A percentile compares a stretch with the other conserved stretches of the same genome.
Evolutionary conservation across 2,797 vertebrate species (phyloP).

Genomic region (Bryconaethiops microstoma): DNA sequence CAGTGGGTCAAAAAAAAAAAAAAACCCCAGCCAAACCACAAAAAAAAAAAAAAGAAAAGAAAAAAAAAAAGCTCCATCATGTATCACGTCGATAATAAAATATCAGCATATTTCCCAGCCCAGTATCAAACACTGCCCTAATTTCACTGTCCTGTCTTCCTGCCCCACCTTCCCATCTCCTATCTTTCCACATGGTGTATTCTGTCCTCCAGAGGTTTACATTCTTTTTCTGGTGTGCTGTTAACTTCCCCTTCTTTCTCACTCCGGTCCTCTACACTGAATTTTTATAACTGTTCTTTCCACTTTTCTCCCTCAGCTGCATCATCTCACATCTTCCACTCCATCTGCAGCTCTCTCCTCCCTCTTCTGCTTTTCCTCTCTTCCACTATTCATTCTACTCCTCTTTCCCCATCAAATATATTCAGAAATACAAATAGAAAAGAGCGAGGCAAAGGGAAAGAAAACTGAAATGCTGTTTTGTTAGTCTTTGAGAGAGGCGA

Average conservation of each 20-base stretch:
- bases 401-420: not conserved
- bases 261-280: not conserved
- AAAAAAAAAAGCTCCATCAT: too few species aligned
- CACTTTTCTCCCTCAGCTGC: not conserved
- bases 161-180: too few species aligned
- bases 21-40: too few species aligned
- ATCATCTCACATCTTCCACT: not conserved
- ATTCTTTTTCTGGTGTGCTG: not conserved
- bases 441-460: not conserved
- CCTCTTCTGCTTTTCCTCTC: not conserved
- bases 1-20: too few species aligned
- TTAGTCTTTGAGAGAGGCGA: not conserved
- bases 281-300: not conserved
- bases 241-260: not conserved
- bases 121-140: not conserved
- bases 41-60: too few species aligned
- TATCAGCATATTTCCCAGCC: not conserved
- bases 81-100: too few species aligned
- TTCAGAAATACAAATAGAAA: too few species aligned
- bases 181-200: not conserved
- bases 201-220: not conserved
- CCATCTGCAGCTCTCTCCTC: conserved; percentile 15
- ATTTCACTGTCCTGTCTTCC: conserved; percentile 15
- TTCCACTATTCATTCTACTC: not conserved
- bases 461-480: not conserved